Base-by-base conservation (phyloP, 2,888 invertebrate species). In the Melanotus villosus region DNA sequence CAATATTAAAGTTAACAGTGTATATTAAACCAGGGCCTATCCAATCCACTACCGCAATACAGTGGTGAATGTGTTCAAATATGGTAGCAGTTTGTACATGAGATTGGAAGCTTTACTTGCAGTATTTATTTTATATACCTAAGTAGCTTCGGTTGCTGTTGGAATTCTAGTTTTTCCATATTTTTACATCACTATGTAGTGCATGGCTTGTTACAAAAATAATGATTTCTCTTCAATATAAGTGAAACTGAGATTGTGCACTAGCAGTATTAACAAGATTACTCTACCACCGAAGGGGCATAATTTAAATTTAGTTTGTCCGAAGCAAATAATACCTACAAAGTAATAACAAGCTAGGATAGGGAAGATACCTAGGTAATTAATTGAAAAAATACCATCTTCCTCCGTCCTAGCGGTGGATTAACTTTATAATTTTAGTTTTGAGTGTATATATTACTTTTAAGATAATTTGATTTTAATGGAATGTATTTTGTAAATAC, bases 41-140 rank as follows among this genome's bases (percentile, higher is more conserved):
- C 75, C 79, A 78, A 77, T 76, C 77, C 77, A 79, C 79, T 77
- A 77, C 74, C 75, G 76, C 78, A 78, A 74, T 76, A 73, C 73
- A 75, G 79, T 78, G 79, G 79, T 79, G 73, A 78, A 79, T 79
- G 79, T 79, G 79, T 79, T 79, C 79, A 79, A 78, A 75, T 76
- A 77, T 75, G 72, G 76, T 76, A 77, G 76, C 75, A 76, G 73
- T 75, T 76, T 76, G 72, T 76, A 76, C 73, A 76, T 75, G 68
- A 72, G 72, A 68, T 72, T 72, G 64, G 43, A 52, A 41, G 50
- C 54, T 58, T 58, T 54, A 59, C 60, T 64, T 67, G 70, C 70
- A 70, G 64, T 67, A 63, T 66, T 70, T 58, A 43, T 59, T 65
- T 63, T 52, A 63, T 36, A 62, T 52, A 54, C 19, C 21, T 38